Evolutionary conservation across 2,113 vertebrate species (phyloP).

Genomic region (Rhynchopsitta pachyrhyncha): DNA sequence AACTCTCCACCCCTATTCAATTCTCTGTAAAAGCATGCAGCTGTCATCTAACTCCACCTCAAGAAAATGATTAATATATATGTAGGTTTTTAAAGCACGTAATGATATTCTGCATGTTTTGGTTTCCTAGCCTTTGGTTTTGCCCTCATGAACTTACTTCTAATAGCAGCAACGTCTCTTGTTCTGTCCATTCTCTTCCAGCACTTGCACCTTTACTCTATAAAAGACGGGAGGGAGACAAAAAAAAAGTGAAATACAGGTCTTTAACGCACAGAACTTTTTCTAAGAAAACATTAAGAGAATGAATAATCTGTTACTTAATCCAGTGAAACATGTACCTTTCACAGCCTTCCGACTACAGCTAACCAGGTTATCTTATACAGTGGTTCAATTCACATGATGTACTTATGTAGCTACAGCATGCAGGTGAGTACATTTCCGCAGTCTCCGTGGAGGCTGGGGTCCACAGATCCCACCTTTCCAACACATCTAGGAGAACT

Average conservation of each 20-base stretch:
- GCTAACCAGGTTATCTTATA: rapidly evolving
- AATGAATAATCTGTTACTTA: not conserved
- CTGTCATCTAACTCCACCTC: not conserved
- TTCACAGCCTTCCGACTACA: not conserved
- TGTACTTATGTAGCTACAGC: rapidly evolving
- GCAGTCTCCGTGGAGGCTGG: not conserved
- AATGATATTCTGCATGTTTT: not conserved
- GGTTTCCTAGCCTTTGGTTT: not conserved
- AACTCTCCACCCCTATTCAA: not conserved
- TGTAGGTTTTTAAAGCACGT: rapidly evolving
- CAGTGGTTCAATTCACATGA: rapidly evolving
- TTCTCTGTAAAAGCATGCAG: not conserved
- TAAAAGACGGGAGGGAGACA: not conserved
- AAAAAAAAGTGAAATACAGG: not conserved
- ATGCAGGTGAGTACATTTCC: rapidly evolving
- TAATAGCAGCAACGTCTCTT: constrained; percentile 92
- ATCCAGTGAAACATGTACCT: not conserved
- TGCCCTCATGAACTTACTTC: constrained; percentile 79
- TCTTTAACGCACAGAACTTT: not conserved
- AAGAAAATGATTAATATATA: rapidly evolving
- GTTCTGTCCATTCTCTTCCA: constrained; percentile 94
- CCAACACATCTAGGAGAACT: not conserved
- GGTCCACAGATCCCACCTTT: not conserved
- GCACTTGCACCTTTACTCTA: constrained; percentile 87
- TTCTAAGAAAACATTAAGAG: not conserved